A percentile compares a stretch with the other conserved stretches of the same genome.
phyloP scores from a whole-genome alignment of 2,888 invertebrate genomes.

The Drosophila longiperda region DNA sequence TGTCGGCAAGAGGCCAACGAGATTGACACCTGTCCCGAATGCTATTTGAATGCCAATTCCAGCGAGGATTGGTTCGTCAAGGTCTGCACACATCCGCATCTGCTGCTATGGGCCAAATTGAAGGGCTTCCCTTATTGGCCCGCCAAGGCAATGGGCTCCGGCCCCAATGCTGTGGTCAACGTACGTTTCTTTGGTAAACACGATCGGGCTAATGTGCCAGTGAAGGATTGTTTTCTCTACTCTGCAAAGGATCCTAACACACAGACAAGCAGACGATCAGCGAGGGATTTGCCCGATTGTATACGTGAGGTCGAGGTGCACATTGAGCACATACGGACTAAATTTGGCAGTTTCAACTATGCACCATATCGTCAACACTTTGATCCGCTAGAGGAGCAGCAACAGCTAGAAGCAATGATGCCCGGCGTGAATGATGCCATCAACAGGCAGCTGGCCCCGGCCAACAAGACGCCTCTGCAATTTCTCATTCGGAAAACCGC shows the following conservation, averaged over 20 bases:
- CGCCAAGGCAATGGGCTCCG: conserved; percentile 93
- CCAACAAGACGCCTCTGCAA: conserved; percentile 82
- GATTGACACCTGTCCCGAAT: conserved; percentile 97
- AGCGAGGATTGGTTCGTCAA: conserved; percentile 94
- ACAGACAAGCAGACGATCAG: conserved; percentile 82
- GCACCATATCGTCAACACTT: conserved; percentile 90
- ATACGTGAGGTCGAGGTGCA: conserved; percentile 91
- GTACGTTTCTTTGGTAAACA: conserved; percentile 98
- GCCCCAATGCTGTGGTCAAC: conserved; percentile 90
- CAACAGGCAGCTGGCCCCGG: conserved; percentile 68
- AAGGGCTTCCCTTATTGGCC: conserved; percentile 99
- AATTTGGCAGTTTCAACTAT: conserved; percentile 90
- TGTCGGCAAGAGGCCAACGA: conserved; percentile 95
- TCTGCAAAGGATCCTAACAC: conserved; percentile 90
- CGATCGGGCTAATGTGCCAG: conserved; percentile 95
- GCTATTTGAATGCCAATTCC: conserved; percentile 94
- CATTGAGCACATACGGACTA: conserved; percentile 89
- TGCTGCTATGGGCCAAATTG: conserved; percentile 97
- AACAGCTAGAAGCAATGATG: conserved; percentile 89
- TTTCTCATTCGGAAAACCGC: conserved; percentile 85
- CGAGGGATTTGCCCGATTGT: conserved; percentile 87
- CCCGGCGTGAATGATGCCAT: conserved; percentile 84
- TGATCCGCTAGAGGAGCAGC: conserved; percentile 87
- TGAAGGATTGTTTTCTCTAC: conserved; percentile 93
- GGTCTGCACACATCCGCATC: conserved; percentile 95